Conservation (phyloP, 2,888 invertebrate species). For the Eupeodes luniger region DNA sequence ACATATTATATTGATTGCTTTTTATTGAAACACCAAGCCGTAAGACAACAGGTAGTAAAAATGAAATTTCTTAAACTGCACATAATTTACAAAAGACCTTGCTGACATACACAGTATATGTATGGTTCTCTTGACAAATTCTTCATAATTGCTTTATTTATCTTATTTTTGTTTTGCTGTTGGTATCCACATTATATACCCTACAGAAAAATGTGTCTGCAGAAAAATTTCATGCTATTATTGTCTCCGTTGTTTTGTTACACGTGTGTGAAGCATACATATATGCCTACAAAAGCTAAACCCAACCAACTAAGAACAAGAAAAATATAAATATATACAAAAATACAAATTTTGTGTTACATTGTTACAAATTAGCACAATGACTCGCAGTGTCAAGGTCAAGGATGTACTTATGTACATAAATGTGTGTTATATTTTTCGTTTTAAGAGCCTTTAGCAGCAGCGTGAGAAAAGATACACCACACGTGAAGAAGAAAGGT, state of each 20-base stretch:
- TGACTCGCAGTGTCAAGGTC: slow-evolving; percentile 49
- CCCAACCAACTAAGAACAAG: not conserved
- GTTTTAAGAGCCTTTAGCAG: not conserved
- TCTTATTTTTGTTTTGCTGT: not conserved
- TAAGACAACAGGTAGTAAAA: slow-evolving; percentile 8
- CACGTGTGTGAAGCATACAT: not conserved
- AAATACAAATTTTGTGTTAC: slow-evolving; percentile 31
- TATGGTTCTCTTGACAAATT: not conserved
- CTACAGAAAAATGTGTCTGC: slow-evolving; percentile 22
- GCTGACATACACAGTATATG: not conserved
- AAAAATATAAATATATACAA: not conserved
- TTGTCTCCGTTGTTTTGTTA: slow-evolving; percentile 4
- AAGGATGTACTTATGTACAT: slow-evolving; percentile 25
- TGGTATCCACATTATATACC: not conserved
- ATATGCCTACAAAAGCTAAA: not conserved
- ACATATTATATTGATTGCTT: not conserved
- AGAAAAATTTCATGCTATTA: not conserved
- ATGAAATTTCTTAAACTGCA: not conserved
- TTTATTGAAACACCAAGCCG: not conserved
- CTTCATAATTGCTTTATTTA: slow-evolving; percentile 10
- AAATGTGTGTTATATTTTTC: not conserved
- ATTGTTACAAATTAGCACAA: slow-evolving; percentile 44
- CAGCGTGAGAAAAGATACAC: not conserved
- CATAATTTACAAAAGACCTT: not conserved
- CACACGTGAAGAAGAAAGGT: slow-evolving; percentile 18